Evolutionary conservation across 2,888 invertebrate genomes (phyloP).

Genomic region (Thecocarcelia acutangulata): DNA sequence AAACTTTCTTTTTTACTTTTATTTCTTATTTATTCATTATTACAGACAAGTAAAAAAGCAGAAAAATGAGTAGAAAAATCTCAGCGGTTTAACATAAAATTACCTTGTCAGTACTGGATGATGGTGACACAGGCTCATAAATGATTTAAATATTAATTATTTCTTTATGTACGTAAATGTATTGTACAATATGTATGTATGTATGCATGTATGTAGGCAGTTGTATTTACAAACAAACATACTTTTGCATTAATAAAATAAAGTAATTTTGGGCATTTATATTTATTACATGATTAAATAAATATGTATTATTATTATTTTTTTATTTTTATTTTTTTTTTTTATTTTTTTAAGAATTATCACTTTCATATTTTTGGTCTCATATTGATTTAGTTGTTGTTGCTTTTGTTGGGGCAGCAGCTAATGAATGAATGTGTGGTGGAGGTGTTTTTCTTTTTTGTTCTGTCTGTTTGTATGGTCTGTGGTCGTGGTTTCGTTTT

Average conservation of each 20-base stretch:
- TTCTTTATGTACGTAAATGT: not conserved
- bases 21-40: no score
- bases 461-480: slow-evolving; percentile 24
- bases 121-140: not conserved
- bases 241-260: slow-evolving; percentile 25
- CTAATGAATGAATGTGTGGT: slow-evolving; percentile 45
- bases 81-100: slow-evolving; percentile 3
- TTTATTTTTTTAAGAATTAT: slow-evolving; percentile 8
- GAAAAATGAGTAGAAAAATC: not conserved
- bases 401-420: slow-evolving; percentile 18
- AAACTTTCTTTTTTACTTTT: no score
- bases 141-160: not conserved
- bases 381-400: slow-evolving; percentile 27
- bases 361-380: slow-evolving; percentile 61
- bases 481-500: slow-evolving; percentile 48
- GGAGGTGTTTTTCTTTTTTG: slow-evolving; percentile 26
- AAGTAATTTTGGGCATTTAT: slow-evolving; percentile 53
- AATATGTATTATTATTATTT: no score
- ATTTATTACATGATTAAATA: slow-evolving; percentile 10
- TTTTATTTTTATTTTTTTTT: no score
- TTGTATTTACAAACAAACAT: no score
- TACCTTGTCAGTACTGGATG: slow-evolving; percentile 17
- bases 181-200: not conserved
- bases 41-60: no score
- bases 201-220: not conserved